Base-by-base conservation (phyloP, 2,888 invertebrate genomes). In the Drosophila trichaetosa region DNA sequence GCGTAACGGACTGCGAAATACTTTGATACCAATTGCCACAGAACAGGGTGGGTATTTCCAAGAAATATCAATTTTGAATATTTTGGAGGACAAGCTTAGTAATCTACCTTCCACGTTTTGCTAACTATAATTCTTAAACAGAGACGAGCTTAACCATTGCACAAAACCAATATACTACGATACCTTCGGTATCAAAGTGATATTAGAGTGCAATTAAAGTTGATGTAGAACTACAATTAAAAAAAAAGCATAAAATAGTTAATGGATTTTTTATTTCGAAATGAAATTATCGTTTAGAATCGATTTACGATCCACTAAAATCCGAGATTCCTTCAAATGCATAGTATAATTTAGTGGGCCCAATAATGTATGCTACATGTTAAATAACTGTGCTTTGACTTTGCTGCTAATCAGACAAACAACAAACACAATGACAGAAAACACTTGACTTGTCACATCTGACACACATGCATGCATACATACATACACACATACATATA, bases 391-490 rank as follows among this genome's bases (percentile, higher is more conserved):
- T 51, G 42, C 52, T 51, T 40, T 29, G 49, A 38, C 49, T 60
- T 51, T 21, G 52, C 52, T 52, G 67, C 66, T 67, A 61, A 57
- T 57, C 75, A 73, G 56, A 61, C 49, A 60, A 51, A 54, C 33
- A 48, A 38, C 21, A 70, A 60, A 56, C 73, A 73, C 72, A 70
- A 76, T 58, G 80, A 64, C 67, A 63, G 60, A 82, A 81, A 79
- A 71, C 89, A 90, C 90, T 88, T 90, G 89, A 90, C 90, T 87
- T 83, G 86, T 90, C 83, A 89, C 85, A 83, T 89, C 80, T 89
- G 90, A 90, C 91, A 85, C 76, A 82, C 80, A 36, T 24, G 11
- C 18, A 54, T 8, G 11, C 11, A 52, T 8, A 33, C 31, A 40
- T 4, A 40, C 10, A 42, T 6, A 29, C 10, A 49, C 4, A 48